Base-by-base conservation (phyloP, 2,113 vertebrate genomes). In the Tragelaphus strepsiceros region DNA sequence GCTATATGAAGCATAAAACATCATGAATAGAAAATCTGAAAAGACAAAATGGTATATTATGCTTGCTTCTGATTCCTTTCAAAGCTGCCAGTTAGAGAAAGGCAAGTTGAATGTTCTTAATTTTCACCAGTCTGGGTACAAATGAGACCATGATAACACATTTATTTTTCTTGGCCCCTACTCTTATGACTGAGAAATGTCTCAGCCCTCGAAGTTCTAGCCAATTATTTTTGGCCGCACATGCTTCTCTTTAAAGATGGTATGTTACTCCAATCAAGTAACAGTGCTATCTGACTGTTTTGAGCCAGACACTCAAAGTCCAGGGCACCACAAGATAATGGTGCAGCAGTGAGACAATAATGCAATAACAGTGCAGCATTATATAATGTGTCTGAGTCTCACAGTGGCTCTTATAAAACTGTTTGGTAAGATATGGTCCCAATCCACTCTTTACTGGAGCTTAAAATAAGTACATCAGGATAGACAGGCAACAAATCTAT, bases 321-420 rank as follows among this genome's bases (percentile, higher is more conserved):
- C 26, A 5, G 14, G 15, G 14, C 3, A 9, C 51, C 28, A 43
- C 6, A 67, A 51, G 30, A 59, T 7, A 39, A 17, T 2, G 71
- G 15, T 1, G 13, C 19, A 19, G 6, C 6, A 19, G 12, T 26
- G 71, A 77, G 22, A 26, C 71, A 43, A 43, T 7, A 7, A 77
- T 0, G 39, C 21, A 43, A 7, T 19, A 5, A 16, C 0, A 24
- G 7, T 0, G 30, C 9, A 19, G 6, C 3, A 9, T 12, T 67
- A 2, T 13, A 35, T 30, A 8, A 24, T 58, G 46, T 82, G 53
- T 28, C 56, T 35, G 19, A 28, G 32, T 67, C 24, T n/a, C 62
- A 78, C 4, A 53, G 0, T 28, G 24, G 10, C 49, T 71, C 26
- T 71, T 43, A n/a, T 13, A 22, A 49, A 85, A 35, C 17, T 88